phyloP scores from a whole-genome alignment of 2,797 vertebrate species.

The Remorina albescens region DNA sequence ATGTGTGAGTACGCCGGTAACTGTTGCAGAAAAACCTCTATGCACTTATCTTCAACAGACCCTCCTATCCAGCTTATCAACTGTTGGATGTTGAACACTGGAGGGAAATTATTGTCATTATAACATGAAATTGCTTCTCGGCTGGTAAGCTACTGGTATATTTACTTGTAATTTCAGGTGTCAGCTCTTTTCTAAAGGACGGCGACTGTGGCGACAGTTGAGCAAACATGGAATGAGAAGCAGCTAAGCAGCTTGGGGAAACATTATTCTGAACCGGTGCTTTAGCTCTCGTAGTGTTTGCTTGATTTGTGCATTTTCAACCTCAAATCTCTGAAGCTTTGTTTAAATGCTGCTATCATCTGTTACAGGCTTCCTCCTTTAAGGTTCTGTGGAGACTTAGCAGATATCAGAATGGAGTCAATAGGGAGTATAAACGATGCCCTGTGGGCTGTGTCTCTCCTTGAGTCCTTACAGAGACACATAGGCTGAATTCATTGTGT shows the following conservation, averaged over 20 bases:
- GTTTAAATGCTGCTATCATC: neutral
- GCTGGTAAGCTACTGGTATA: conserved; percentile 18
- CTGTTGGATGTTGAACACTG: neutral
- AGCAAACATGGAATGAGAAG: conserved; percentile 25
- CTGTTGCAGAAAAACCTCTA: conserved; percentile 22
- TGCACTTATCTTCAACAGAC: conserved; percentile 29
- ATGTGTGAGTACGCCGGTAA: conserved; percentile 36
- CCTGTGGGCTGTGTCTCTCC: neutral
- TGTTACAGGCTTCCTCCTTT: neutral
- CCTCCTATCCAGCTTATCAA: conserved; percentile 33
- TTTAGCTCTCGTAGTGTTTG: neutral
- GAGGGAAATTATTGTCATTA: neutral
- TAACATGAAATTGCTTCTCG: conserved; percentile 9
- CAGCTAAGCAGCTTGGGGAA: neutral
- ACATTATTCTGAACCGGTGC: conserved; percentile 8
- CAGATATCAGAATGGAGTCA: neutral
- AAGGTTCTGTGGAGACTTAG: neutral
- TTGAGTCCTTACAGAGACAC: neutral
- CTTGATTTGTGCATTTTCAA: conserved; percentile 3
- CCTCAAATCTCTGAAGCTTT: conserved; percentile 11
- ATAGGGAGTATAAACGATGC: neutral
- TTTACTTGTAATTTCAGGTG: conserved; percentile 18
- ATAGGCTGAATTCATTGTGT: neutral
- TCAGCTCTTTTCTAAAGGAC: conserved; percentile 15
- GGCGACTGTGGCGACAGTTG: neutral